Evolutionary conservation across 1,140 invertebrate genomes (phyloP).

Genomic region (Metopolophium dirhodum): DNA sequence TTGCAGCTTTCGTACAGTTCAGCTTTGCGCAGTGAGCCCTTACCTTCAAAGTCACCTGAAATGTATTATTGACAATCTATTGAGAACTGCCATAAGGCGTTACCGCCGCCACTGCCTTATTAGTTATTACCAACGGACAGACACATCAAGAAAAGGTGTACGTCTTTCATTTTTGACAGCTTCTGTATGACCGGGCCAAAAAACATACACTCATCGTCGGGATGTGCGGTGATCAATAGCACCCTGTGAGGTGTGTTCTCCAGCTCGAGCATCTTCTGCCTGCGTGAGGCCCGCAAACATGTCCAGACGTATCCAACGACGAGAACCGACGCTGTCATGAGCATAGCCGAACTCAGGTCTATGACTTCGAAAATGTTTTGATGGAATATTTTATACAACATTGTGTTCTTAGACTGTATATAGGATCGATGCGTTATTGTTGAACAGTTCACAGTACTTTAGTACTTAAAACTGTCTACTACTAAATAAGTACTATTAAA

Average conservation of each 20-base stretch:
- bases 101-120: not conserved
- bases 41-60: constrained; percentile 76
- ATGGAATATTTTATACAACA: not conserved
- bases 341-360: constrained; percentile 6
- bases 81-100: not conserved
- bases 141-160: constrained; percentile 81
- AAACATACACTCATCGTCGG: constrained; percentile 98
- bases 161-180: constrained; percentile 69
- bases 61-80: constrained; percentile 58
- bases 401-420: not conserved
- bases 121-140: constrained; percentile 76
- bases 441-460: not conserved
- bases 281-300: not conserved
- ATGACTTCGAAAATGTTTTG: not conserved
- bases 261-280: not conserved
- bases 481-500: not conserved
- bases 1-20: constrained; percentile 83
- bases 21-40: constrained; percentile 71
- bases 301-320: constrained; percentile 43
- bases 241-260: constrained; percentile 64
- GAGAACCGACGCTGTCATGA: constrained; percentile 8
- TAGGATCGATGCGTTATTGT: not conserved
- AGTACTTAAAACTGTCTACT: not conserved
- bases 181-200: constrained; percentile 89
- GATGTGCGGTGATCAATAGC: constrained; percentile 89